Base-by-base conservation (phyloP, 2,113 vertebrate species). In the Bagarius yarrelli region DNA sequence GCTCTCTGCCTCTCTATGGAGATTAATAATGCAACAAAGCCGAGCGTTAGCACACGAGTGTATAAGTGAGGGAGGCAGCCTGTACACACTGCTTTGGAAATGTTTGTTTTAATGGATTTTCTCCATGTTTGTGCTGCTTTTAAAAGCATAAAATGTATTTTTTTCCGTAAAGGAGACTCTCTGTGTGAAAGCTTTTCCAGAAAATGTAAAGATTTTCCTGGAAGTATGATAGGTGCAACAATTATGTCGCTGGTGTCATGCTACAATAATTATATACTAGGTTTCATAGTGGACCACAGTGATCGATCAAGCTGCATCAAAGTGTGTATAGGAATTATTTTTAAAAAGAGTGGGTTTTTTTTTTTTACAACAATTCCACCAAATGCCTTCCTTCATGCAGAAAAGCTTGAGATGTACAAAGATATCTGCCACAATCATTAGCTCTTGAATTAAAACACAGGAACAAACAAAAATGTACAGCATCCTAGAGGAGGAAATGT, bases 1-100 rank as follows among this genome's bases (percentile, higher is more conserved):
- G 66, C 79, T 86, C 86, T 83, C 83, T 57, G 83, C 52, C 83
- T 83, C 83, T 85, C 84, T 32, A 69, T 81, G 69, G 81, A 77
- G 81, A 87, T 87, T 83, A 87, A 87, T 87, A 85, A 84, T 83
- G 83, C 81, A 87, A 85, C 83, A 86, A 88, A 86, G 87, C 67
- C 59, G 57, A 59, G 73, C 8, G 50, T 55, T 55, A 73, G 70
- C 23, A 70, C 64, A 76, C 47, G n/a, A 57, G 76, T 19, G 30
- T 60, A 70, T 32, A 61, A 64, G 78, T 55, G 70, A 79, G 56
- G 53, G 69, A 79, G 81, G 50, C 81, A 76, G 66, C 30, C 74
- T 70, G 74, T 40, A 64, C 13, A 64, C 13, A 0, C 70, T 59
- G 69, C 75, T 67, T 66, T 71, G 72, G 30, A 79, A 85, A 77